phyloP scores from a whole-genome alignment of 2,113 vertebrate species.

The Channa maculata region DNA sequence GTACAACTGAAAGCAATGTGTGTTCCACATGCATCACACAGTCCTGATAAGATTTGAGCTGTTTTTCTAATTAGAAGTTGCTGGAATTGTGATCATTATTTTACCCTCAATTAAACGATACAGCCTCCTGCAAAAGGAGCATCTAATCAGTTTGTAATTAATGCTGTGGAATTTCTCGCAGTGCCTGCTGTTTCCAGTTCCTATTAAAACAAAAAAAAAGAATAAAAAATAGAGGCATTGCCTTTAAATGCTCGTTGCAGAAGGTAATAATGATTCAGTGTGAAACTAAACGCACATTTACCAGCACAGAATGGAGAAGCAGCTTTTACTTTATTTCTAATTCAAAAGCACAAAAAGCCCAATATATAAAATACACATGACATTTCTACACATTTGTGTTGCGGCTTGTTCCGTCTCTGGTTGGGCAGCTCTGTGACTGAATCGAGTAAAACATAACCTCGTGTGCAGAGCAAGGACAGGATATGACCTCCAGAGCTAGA shows the following conservation, averaged over 20 bases:
- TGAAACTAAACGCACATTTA: not conserved
- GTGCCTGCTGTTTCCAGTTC: constrained; percentile 40
- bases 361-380: too few relatives aligned
- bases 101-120: constrained; percentile 85
- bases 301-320: not conserved
- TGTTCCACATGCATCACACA: constrained; percentile 73
- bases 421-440: too few relatives aligned
- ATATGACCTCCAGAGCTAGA: too few relatives aligned
- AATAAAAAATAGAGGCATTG: constrained; percentile 1
- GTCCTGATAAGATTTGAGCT: constrained; percentile 82
- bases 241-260: constrained; percentile 39
- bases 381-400: too few relatives aligned
- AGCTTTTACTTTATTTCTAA: too few relatives aligned
- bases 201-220: constrained; percentile 53
- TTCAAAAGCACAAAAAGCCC: too few relatives aligned
- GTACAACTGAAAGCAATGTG: constrained; percentile 43
- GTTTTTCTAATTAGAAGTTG: constrained; percentile 85
- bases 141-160: constrained; percentile 85
- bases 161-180: constrained; percentile 64
- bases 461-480: too few relatives aligned
- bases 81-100: constrained; percentile 84
- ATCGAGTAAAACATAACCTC: too few relatives aligned
- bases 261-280: constrained; percentile 42
- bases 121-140: constrained; percentile 76
- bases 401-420: too few relatives aligned